Evolutionary conservation across 1,140 invertebrate genomes (phyloP), one percentile per base, ranked within the genome.

Genomic region (Leptinotarsa lineolata): DNA sequence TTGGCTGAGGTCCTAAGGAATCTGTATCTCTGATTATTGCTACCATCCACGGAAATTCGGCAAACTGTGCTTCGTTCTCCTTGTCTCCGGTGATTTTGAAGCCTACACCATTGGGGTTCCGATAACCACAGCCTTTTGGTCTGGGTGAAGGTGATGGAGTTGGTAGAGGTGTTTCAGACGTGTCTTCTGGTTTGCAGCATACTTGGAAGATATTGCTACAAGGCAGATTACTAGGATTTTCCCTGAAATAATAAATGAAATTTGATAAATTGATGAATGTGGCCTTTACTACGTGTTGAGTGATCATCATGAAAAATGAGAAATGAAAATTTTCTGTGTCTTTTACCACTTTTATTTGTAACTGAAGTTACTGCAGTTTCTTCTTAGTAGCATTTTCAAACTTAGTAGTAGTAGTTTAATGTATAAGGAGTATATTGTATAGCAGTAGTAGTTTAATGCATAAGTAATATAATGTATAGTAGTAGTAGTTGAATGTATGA

Each of bases 11-110:
- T 64, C 91, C 88, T 2, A 90, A 83, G 3, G 81, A 77, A 65
- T 91, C 88, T 79, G 86, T 87, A 80, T 84, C 88, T 12, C 94
- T 84, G 70, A 94, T 87, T 65, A 22, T 13, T 0, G 92, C 92
- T 0, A 92, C 89, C 91, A 93, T 93, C 92, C 92, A 94, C 0
- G 92, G 92, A 82, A 93, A 94, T 81, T 93, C 91, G 2, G 86
- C 90, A 72, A 90, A 90, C 76, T 91, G 88, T 0, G 90, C 84
- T 77, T 91, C 70, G 39, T 48, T 66, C 15, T 72, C 70, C n/a
- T 65, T 54, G 6, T 85, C 81, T 6, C 72, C 72, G 11, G 76
- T 68, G 39, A 77, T 92, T 15, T 90, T 82, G 76, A 91, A 90
- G 21, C 90, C 89, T 15, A 92, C 85, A 18, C 91, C 91, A 0